A percentile compares a stretch with the other conserved stretches of the same genome.
Conservation (phyloP, 2,113 vertebrate species). For the Brienomyrus longianalis region DNA sequence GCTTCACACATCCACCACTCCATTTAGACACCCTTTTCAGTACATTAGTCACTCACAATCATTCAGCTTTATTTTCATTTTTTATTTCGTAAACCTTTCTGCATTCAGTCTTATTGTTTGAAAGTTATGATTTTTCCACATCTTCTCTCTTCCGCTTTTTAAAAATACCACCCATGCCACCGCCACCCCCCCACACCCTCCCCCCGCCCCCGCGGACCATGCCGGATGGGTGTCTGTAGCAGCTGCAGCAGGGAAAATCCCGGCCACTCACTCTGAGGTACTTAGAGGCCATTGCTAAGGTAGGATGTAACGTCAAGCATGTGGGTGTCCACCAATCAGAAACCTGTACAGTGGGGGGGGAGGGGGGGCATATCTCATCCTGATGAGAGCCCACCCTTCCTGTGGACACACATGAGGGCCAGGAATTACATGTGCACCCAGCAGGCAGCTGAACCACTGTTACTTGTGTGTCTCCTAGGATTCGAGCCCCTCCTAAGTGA, state of each 20-base stretch:
- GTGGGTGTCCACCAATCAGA: constrained; percentile 49
- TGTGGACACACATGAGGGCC: neutral
- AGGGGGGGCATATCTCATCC: neutral
- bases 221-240: constrained; percentile 72
- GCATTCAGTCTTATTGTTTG: neutral
- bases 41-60: neutral
- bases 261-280: constrained; percentile 70
- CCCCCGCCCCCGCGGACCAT: constrained; percentile 46
- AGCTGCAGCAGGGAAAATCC: constrained; percentile 69
- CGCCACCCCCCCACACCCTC: constrained; percentile 32
- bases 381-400: neutral
- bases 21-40: neutral
- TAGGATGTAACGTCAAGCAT: constrained; percentile 68
- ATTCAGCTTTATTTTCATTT: constrained; percentile 10
- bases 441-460: neutral
- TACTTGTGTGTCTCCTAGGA: neutral
- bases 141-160: constrained; percentile 23
- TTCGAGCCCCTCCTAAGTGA: neutral
- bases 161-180: constrained; percentile 22
- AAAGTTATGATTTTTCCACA: neutral
- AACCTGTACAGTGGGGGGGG: neutral
- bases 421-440: neutral
- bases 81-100: constrained; percentile 29
- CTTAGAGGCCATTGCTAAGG: constrained; percentile 73
- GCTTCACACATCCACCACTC: neutral